A percentile compares a stretch with the other conserved stretches of the same genome.
phyloP scores from a whole-genome alignment of 2,113 vertebrate genomes.

The Synodontis membranacea region DNA sequence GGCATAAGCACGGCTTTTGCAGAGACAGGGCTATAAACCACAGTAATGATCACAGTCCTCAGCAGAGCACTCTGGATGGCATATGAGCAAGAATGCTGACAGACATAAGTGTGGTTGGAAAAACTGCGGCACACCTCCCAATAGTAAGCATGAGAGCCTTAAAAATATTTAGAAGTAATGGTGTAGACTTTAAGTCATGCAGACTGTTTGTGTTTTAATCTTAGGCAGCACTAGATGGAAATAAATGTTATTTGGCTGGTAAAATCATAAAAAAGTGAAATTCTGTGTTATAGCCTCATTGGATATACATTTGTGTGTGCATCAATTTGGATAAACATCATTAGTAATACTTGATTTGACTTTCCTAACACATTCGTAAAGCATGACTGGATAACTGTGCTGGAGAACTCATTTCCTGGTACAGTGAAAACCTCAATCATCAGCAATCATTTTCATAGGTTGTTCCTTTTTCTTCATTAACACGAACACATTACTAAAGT shows the following conservation, averaged over 20 bases:
- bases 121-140: not conserved
- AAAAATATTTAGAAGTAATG: not conserved
- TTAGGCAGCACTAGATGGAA: not conserved
- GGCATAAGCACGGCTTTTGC: constrained; percentile 7
- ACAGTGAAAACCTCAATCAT: not conserved
- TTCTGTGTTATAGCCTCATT: not conserved
- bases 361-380: not conserved
- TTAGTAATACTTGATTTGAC: not conserved
- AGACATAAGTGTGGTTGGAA: constrained; percentile 59
- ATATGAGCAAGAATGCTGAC: constrained; percentile 38
- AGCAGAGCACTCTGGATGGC: constrained; percentile 33
- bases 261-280: not conserved
- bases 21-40: constrained; percentile 52
- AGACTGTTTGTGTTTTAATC: not conserved
- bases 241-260: not conserved
- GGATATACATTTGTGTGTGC: not conserved
- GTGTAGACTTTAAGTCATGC: constrained; percentile 1
- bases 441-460: not conserved
- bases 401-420: not conserved
- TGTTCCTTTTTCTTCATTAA: not conserved
- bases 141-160: not conserved
- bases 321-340: not conserved
- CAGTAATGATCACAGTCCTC: constrained; percentile 31
- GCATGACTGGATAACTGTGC: not conserved
- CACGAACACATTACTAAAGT: not conserved